phyloP scores from a whole-genome alignment of 2,113 vertebrate species.

The Sander lucioperca region DNA sequence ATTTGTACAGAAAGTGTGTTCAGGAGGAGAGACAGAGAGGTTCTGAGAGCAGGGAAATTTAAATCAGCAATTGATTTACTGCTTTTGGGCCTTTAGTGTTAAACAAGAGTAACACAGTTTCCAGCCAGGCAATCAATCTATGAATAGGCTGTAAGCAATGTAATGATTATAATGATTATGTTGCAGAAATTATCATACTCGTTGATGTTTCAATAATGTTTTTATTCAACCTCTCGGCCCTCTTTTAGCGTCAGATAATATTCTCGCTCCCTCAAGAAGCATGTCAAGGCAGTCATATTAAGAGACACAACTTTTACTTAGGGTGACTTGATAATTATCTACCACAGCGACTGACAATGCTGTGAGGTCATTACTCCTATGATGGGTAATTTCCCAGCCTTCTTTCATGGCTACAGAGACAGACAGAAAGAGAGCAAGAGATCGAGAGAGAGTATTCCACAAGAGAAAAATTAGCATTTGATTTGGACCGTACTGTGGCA shows the following conservation, averaged over 20 bases:
- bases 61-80: neutral
- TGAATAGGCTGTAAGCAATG: neutral
- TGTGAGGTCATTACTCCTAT: constrained; percentile 23
- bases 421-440: neutral
- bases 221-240: neutral
- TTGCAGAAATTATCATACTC: too few species aligned
- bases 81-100: neutral
- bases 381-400: constrained; percentile 19
- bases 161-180: neutral
- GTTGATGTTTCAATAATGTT: too few species aligned
- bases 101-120: neutral
- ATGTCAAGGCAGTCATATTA: constrained; percentile 27
- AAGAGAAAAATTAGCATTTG: constrained; percentile 49
- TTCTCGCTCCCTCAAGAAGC: constrained; percentile 1
- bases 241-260: neutral
- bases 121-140: neutral
- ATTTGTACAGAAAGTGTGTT: neutral
- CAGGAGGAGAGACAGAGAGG: neutral
- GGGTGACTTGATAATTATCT: constrained; percentile 44
- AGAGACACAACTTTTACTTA: neutral
- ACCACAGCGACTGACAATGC: constrained; percentile 1
- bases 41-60: neutral
- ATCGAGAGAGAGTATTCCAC: neutral
- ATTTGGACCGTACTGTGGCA: constrained; percentile 16
- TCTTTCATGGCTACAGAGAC: constrained; percentile 4